Percentiles rank a stretch among this genome's conserved stretches.
phyloP scores from a whole-genome alignment of 37 sponge, comb jelly and placozoan genomes.

The Aplysina aerophoba region DNA sequence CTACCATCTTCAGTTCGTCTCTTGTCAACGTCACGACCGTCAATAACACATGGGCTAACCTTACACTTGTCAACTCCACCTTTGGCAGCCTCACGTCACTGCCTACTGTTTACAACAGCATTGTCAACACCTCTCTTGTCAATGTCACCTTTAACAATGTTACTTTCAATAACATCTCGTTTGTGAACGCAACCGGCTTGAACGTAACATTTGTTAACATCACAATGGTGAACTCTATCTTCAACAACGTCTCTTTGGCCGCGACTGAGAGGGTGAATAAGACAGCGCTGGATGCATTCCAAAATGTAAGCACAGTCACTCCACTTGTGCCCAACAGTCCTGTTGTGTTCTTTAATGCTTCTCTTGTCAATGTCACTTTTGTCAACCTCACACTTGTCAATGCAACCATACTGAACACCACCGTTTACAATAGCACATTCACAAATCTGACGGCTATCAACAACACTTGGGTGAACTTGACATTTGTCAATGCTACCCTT shows the following conservation, averaged over 20 bases:
- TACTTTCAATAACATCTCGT: conserved; percentile 20
- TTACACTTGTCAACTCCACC: not conserved
- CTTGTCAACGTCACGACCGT: not conserved
- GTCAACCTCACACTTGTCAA: conserved; percentile 12
- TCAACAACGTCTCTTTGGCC: conserved; percentile 5
- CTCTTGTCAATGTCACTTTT: conserved; percentile 21
- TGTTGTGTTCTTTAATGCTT: conserved; percentile 5
- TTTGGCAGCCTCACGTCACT: not conserved
- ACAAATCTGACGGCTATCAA: conserved; percentile 13
- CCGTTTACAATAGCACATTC: not conserved
- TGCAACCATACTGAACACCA: not conserved
- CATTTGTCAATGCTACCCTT: conserved; percentile 7
- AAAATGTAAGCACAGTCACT: not conserved
- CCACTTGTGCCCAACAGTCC: not conserved
- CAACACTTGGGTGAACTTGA: conserved; percentile 17
- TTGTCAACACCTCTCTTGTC: not conserved
- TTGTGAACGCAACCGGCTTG: not conserved
- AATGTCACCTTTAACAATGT: conserved; percentile 27
- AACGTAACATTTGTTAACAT: conserved; percentile 25
- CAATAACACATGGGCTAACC: not conserved
- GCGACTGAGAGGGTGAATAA: not conserved
- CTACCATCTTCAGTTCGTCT: not conserved
- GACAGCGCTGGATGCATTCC: not conserved
- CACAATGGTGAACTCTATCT: conserved; percentile 24
- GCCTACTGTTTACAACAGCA: not conserved